Base-by-base conservation (phyloP, 2,888 invertebrate genomes). In the Amiota mariae region DNA sequence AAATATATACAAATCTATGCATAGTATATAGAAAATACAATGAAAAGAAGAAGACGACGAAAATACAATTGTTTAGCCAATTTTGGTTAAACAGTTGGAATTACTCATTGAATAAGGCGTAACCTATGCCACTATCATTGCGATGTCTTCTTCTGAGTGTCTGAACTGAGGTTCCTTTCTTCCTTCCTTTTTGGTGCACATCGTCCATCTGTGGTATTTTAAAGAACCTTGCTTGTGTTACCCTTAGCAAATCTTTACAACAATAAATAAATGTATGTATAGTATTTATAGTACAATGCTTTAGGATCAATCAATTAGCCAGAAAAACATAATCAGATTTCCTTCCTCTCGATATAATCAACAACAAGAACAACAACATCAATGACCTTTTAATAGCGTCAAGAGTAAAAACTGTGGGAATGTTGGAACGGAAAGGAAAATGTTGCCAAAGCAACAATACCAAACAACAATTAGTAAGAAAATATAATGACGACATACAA, bases 301-400 rank as follows among this genome's bases (percentile, higher is more conserved):
- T 36, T 36, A 36, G 66, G 66, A 66, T 48, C 66, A 68, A 68
- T 68, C 67, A 68, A 68, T 68, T 68, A 68, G 67, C 67, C 15
- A 51, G 18, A 15, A 54, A 68, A 20, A 18, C 3, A 36, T 36
- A 36, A 36, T 36, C 36, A 36, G 36, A 36, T 36, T 36, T 36
- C 36, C 36, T 36, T 36, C 36, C 36, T 36, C 4, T 36, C 36
- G 36, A 36, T 6, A 36, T 12, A 63, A 36, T 46, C n/a, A 63
- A 63, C 10, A 63, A 63, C n/a, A 63, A 63, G 36, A 24, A 59
- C 4, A 11, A 59, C n/a, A 15, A 20, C 11, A 18, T 18, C 15
- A 59, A 18, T 15, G 20, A 15, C 15, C 13, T 47, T 13, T 20
- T 47, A 48, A 48, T 15, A 48, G 49, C 49, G 15, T 48, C 66